Evolutionary conservation across 2,113 vertebrate genomes (phyloP).

Genomic region (Colinus virginianus): DNA sequence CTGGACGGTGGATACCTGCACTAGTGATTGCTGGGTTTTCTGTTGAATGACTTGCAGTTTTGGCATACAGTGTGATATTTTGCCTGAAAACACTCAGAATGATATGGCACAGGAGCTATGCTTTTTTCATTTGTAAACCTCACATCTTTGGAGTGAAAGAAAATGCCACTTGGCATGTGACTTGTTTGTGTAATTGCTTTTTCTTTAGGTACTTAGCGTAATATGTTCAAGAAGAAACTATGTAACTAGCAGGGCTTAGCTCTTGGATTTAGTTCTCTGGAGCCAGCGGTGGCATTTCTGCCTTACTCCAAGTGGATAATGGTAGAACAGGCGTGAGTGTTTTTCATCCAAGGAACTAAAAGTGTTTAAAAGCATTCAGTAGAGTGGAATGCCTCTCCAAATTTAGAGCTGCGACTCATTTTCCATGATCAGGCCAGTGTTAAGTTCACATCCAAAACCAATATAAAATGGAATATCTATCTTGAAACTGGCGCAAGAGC

Average conservation of each 20-base stretch:
- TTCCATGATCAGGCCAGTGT: background rate
- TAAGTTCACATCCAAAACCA: conserved; percentile 15
- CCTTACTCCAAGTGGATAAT: background rate
- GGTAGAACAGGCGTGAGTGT: background rate
- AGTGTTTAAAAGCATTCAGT: background rate
- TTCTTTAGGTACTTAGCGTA: background rate
- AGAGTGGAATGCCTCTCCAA: background rate
- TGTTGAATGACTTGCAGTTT: background rate
- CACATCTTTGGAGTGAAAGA: background rate
- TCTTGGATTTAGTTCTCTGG: background rate
- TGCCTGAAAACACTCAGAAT: background rate
- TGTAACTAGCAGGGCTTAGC: background rate
- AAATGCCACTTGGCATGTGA: background rate
- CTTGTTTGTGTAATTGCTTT: background rate
- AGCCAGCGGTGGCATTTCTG: background rate
- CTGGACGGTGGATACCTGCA: background rate
- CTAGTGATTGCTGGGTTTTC: background rate
- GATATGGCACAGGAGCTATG: background rate
- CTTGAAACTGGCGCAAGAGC: background rate
- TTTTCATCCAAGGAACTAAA: conserved; percentile 13
- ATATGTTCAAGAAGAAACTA: background rate
- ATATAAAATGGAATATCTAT: conserved; percentile 26
- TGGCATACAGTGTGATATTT: background rate
- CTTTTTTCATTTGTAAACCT: accelerated
- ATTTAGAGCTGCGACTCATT: background rate